phyloP scores from a whole-genome alignment of 64 coral and sea anemone species.

The Actinia equina region DNA sequence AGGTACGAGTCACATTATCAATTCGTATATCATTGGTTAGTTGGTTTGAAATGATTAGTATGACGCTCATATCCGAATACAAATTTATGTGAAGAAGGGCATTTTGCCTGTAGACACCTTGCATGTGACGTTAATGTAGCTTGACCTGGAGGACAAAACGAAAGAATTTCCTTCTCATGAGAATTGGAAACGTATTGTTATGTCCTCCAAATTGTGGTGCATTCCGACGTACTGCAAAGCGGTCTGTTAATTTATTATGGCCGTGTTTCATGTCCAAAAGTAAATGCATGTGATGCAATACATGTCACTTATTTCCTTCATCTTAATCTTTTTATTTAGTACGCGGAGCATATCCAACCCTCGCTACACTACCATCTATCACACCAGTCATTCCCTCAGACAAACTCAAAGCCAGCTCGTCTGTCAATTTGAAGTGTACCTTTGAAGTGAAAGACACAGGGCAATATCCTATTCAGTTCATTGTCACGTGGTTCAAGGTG shows the following conservation, averaged over 20 bases:
- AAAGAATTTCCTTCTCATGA: too few species aligned
- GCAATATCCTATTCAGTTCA: slow-evolving; percentile 36
- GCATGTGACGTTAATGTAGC: neutral
- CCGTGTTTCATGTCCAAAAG: neutral
- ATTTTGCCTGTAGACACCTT: neutral
- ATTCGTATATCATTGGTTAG: too few species aligned
- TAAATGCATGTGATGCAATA: neutral
- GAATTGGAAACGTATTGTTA: too few species aligned
- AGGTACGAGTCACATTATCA: slow-evolving; percentile 29
- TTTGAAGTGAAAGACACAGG: slow-evolving; percentile 37
- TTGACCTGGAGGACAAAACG: too few species aligned
- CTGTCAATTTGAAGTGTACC: slow-evolving; percentile 47
- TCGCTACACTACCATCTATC: slow-evolving; percentile 33
- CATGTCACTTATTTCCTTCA: neutral
- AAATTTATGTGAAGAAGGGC: too few species aligned
- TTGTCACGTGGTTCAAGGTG: slow-evolving; percentile 73
- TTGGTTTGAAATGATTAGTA: too few species aligned
- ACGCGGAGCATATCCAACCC: slow-evolving; percentile 47
- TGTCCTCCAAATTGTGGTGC: too few species aligned
- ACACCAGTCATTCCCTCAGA: slow-evolving; percentile 44
- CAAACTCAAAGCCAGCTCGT: slow-evolving; percentile 27
- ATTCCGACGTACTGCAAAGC: neutral
- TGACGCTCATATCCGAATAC: too few species aligned
- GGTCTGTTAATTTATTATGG: too few species aligned
- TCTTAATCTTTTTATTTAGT: slow-evolving; percentile 19